Evolutionary conservation across 2,797 vertebrate species (phyloP), one percentile per base, ranked within the genome.

Genomic region (Chelonia mydas): DNA sequence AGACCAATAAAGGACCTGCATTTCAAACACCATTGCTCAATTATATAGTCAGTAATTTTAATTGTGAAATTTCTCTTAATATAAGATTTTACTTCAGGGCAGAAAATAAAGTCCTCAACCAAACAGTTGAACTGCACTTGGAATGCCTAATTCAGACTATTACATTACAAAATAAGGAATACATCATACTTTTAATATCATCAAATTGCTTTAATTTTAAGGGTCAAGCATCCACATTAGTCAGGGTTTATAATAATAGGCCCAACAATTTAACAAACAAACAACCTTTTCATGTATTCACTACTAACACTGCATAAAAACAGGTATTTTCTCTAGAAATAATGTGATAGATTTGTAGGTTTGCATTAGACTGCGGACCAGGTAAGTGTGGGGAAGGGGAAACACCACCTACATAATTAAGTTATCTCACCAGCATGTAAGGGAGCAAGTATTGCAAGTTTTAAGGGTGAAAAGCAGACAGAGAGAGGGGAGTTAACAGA

Each of bases 91-190:
- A 85, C 85, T 77, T 19, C 3, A 4, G 8, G 47, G n/a, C 8
- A 80, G 27, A 13, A 50, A 65, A 21, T 7, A 31, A 85, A 81
- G 86, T 54, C 51, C 61, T 80, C 55, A 77, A 41, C 74, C 68
- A 59, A 53, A 83, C 31, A 95, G 31, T 88, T 72, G 91, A 61
- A 79, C 82, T 86, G 86, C 65, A 84, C 83, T 87, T 95, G 95
- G 94, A 89, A 96, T 94, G 92, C 95, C 90, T 95, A 95, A 95
- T 95, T 95, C 93, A 91, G 95, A 65, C 83, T 83, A 91, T 96
- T 93, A 83, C 76, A 87, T 90, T 86, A 87, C 84, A 96, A 95
- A 97, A 96, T 93, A 95, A 95, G 84, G 90, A 85, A 89, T 94
- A 97, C 88, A 95, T 94, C 95, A 94, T 88, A 94, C 82, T 94